Percentiles rank a stretch among this genome's conserved stretches.
Evolutionary conservation across 2,797 vertebrate genomes (phyloP).

Genomic region (Oreortyx pictus): DNA sequence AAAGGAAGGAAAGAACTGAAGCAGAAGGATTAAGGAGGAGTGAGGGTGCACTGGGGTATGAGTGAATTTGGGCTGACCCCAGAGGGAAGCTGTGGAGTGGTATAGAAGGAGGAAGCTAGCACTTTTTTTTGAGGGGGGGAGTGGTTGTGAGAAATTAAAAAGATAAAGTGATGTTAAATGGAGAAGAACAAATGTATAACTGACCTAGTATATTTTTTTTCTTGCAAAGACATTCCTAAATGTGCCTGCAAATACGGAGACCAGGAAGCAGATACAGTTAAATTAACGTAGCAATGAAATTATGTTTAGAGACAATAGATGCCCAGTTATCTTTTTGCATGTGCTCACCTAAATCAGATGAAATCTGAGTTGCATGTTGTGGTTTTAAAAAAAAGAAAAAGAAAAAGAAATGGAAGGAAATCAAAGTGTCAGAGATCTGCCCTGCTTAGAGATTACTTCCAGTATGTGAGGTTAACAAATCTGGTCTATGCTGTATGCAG

Average conservation of each 20-base stretch:
- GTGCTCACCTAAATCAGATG: slow-evolving; percentile 13
- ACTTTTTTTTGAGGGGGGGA: too few relatives aligned
- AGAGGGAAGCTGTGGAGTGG: background rate
- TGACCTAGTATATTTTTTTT: background rate
- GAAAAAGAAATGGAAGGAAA: background rate
- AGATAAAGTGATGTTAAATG: slow-evolving; percentile 1
- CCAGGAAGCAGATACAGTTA: slow-evolving; percentile 31
- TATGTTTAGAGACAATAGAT: slow-evolving; percentile 43
- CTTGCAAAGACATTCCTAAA: slow-evolving; percentile 32
- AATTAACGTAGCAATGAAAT: slow-evolving; percentile 20
- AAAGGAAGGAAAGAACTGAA: slow-evolving; percentile 1
- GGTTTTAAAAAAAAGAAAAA: background rate
- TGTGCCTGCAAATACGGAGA: slow-evolving; percentile 19
- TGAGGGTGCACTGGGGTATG: background rate
- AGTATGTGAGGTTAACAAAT: background rate
- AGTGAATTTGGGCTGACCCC: background rate
- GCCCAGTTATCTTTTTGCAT: background rate
- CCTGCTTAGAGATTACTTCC: background rate
- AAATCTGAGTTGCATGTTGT: background rate
- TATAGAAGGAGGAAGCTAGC: background rate
- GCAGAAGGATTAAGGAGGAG: background rate
- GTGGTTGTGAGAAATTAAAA: too few relatives aligned
- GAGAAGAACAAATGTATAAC: slow-evolving; percentile 53
- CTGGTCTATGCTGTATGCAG: background rate
- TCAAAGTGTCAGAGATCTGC: background rate